Percentiles rank a stretch among this genome's conserved stretches.
Conservation (phyloP, 2,888 invertebrate genomes). For the Hyposoter didymator region DNA sequence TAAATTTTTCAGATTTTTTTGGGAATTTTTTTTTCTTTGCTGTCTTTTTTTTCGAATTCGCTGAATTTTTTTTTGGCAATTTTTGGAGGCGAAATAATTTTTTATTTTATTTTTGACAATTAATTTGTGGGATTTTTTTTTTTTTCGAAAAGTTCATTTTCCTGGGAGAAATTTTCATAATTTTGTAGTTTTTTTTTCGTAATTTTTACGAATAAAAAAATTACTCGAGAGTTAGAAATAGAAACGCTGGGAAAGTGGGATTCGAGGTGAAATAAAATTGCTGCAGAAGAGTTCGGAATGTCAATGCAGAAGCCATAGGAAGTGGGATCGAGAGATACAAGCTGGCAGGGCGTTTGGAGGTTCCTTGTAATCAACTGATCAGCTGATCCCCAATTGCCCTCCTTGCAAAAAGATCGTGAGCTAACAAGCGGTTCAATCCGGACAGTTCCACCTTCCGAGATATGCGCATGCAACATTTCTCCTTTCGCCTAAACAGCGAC, state of each 20-base stretch:
- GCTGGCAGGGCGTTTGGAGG: conserved; percentile 30
- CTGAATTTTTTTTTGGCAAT: too few relatives aligned
- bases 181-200: background rate
- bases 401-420: background rate
- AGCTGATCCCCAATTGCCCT: background rate
- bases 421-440: background rate
- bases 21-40: too few relatives aligned
- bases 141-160: too few relatives aligned
- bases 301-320: conserved; percentile 37
- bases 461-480: too few relatives aligned
- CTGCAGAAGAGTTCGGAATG: conserved; percentile 7
- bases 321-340: background rate
- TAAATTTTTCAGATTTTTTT: too few relatives aligned
- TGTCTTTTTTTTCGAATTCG: too few relatives aligned
- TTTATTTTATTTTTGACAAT: too few relatives aligned
- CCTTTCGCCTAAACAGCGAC: too few relatives aligned
- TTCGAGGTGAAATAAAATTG: background rate
- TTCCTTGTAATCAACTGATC: conserved; percentile 33
- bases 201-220: background rate
- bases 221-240: background rate
- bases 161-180: too few relatives aligned
- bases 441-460: background rate
- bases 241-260: background rate
- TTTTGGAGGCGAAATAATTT: too few relatives aligned
- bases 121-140: too few relatives aligned